Percentiles rank a stretch among this genome's conserved stretches.
Conservation (phyloP, 2,113 vertebrate genomes). For the Anhinga anhinga region DNA sequence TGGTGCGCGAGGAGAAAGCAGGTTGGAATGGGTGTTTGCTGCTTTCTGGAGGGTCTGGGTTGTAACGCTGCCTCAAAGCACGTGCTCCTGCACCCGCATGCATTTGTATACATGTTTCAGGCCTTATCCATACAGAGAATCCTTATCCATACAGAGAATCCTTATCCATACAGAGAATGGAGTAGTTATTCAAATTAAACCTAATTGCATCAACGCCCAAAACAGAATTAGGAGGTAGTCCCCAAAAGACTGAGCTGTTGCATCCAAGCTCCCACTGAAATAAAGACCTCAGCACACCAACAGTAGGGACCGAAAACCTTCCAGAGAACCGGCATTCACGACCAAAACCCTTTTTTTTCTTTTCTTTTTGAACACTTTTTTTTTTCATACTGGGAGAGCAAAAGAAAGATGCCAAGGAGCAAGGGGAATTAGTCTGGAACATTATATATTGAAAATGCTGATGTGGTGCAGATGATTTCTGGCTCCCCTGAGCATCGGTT, state of each 20-base stretch:
- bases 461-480: background rate
- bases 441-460: background rate
- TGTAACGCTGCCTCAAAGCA: background rate
- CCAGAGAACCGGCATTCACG: rapidly evolving
- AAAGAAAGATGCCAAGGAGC: background rate
- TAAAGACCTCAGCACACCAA: background rate
- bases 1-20: rapidly evolving
- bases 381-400: background rate
- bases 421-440: background rate
- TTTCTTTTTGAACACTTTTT: background rate
- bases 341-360: background rate
- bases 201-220: background rate
- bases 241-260: background rate
- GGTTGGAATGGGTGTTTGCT: background rate
- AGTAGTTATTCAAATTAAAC: background rate
- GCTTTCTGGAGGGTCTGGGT: background rate
- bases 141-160: too few species aligned
- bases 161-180: rapidly evolving
- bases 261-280: background rate
- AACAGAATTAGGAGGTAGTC: background rate
- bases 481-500: background rate
- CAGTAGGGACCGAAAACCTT: rapidly evolving
- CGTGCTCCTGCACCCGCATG: rapidly evolving
- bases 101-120: rapidly evolving
- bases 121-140: rapidly evolving